A percentile compares a stretch with the other conserved stretches of the same genome.
These are phyloP conservation scores for Bubalus kerabau DNA, from an alignment of 2,113 vertebrate species.

Conservation along the genomic window DNA sequence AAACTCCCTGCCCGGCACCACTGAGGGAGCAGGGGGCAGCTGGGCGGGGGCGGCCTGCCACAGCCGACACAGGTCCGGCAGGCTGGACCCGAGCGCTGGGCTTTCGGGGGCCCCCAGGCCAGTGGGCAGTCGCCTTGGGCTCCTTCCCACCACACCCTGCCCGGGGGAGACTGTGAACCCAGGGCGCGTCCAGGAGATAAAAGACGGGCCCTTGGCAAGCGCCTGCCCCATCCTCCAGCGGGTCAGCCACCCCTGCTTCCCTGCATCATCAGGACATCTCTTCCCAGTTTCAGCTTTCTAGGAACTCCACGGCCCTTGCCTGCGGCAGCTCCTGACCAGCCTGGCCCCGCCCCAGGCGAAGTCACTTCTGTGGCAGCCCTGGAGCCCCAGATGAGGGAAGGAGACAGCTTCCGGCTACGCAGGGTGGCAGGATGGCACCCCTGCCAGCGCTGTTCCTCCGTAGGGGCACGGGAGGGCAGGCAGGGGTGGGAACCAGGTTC, in stretches of 20 bases:
- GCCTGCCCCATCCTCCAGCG: not conserved
- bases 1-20: not conserved
- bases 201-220: not conserved
- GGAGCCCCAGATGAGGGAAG: not conserved
- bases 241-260: no score
- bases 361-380: not conserved
- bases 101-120: not conserved
- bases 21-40: not conserved
- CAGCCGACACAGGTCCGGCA: rapidly evolving
- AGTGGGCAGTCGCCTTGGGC: not conserved
- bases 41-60: not conserved
- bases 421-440: not conserved
- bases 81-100: not conserved
- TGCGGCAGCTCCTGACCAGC: not conserved
- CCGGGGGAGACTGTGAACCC: not conserved
- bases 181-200: not conserved
- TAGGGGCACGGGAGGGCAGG: rapidly evolving
- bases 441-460: not conserved
- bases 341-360: not conserved
- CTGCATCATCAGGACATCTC: not conserved
- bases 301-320: not conserved
- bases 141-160: not conserved
- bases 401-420: not conserved
- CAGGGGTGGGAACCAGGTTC: not conserved
- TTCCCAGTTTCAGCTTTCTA: not conserved